A percentile compares a stretch with the other conserved stretches of the same genome.
These are phyloP conservation scores for Onychomys arenicola DNA, from an alignment of 2,797 vertebrate genomes.

Conservation along the genomic window DNA sequence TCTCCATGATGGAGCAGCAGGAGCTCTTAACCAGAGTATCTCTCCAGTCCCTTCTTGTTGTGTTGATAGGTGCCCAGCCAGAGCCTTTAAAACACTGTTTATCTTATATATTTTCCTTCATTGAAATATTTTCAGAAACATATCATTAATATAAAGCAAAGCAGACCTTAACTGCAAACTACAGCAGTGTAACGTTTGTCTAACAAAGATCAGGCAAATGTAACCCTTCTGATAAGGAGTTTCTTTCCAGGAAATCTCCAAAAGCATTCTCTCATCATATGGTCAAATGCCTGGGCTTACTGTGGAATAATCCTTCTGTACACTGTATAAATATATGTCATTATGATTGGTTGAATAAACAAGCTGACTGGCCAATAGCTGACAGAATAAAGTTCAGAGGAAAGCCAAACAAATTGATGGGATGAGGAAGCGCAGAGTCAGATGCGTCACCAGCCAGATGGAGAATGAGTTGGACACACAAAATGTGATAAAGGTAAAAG, in stretches of 20 bases:
- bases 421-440: no score
- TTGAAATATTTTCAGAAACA: constrained; percentile 21
- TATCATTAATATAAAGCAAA: constrained; percentile 18
- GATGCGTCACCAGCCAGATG: no score
- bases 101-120: neutral
- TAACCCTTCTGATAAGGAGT: neutral
- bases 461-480: no score
- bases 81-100: neutral
- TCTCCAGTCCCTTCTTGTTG: neutral
- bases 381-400: no score
- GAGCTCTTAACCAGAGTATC: neutral
- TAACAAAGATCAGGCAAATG: neutral
- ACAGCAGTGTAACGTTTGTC: neutral
- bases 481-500: no score
- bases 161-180: neutral
- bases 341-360: no score
- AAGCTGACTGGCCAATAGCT: no score
- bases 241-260: neutral
- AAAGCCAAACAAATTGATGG: no score
- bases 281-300: neutral
- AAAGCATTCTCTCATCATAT: neutral
- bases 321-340: no score
- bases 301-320: no score
- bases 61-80: neutral
- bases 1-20: neutral